Conservation (phyloP, 2,888 invertebrate species). For the Drosophila robusta region DNA sequence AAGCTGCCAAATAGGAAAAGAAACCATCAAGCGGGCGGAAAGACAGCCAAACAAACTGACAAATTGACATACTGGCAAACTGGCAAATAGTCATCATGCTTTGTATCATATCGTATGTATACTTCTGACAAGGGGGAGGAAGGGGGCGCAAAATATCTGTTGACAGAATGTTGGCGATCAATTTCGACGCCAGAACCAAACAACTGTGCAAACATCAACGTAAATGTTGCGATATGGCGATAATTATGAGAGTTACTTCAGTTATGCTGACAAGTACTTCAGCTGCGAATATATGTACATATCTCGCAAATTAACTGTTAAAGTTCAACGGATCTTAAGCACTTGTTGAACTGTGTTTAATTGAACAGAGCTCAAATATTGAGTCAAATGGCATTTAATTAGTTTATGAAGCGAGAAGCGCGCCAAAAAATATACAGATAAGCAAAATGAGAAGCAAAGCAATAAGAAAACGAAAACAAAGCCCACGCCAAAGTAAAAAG, state of each 20-base stretch:
- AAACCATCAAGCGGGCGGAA: constrained; percentile 14
- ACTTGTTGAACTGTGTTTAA: constrained; percentile 7
- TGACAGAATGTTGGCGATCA: constrained; percentile 43
- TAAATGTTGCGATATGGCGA: constrained; percentile 22
- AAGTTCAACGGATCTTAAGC: constrained; percentile 8
- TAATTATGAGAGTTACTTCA: constrained; percentile 12
- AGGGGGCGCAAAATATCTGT: constrained; percentile 22
- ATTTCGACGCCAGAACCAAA: constrained; percentile 35
- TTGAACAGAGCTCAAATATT: constrained; percentile 22
- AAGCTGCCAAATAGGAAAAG: constrained; percentile 37
- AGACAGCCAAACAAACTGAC: constrained; percentile 12
- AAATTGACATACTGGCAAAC: constrained; percentile 5
- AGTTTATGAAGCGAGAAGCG: background rate
- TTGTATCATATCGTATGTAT: constrained; percentile 10
- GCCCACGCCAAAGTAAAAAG: no score
- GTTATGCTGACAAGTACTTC: constrained; percentile 4
- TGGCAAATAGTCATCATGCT: constrained; percentile 18
- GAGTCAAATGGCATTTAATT: constrained; percentile 17
- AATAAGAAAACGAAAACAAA: background rate
- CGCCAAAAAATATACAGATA: background rate
- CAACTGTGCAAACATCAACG: constrained; percentile 49
- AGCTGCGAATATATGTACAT: background rate
- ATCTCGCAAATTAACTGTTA: background rate
- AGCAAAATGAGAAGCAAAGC: background rate
- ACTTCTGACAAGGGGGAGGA: background rate